Percentiles rank a stretch among this genome's conserved stretches.
These are phyloP conservation scores for Drosophila basisetae DNA, from an alignment of 2,888 invertebrate species.

Conservation along the genomic window DNA sequence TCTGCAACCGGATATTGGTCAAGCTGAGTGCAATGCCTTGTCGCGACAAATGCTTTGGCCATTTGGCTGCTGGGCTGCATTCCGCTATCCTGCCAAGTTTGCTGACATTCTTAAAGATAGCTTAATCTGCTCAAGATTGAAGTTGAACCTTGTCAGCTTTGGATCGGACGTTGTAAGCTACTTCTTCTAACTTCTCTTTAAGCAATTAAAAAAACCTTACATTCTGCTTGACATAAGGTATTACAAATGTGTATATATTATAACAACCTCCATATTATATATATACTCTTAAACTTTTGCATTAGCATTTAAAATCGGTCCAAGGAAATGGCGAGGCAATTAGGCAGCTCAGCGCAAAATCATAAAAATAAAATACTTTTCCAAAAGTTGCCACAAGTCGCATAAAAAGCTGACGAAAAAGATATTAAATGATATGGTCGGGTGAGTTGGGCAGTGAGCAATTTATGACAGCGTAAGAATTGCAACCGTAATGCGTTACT, in stretches of 20 bases:
- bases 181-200: constrained; percentile 41
- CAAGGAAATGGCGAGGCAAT: constrained; percentile 46
- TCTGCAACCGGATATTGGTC: constrained; percentile 54
- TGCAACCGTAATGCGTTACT: constrained; percentile 29
- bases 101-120: constrained; percentile 64
- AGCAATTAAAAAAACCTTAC: constrained; percentile 48
- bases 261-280: not conserved
- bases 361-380: constrained; percentile 65
- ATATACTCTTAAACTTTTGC: constrained; percentile 46
- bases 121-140: constrained; percentile 57
- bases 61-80: constrained; percentile 59
- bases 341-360: constrained; percentile 53
- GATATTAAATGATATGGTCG: constrained; percentile 37
- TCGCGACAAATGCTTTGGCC: constrained; percentile 59
- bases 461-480: constrained; percentile 16
- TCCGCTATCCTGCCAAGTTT: constrained; percentile 44
- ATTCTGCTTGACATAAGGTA: constrained; percentile 38
- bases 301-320: constrained; percentile 58
- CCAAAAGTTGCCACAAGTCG: constrained; percentile 59
- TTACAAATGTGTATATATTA: not conserved
- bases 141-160: constrained; percentile 15
- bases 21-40: constrained; percentile 76
- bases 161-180: constrained; percentile 42
- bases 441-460: not conserved
- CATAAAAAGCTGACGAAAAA: constrained; percentile 57